Base-by-base conservation (phyloP, 2,888 invertebrate genomes). In the Argyresthia goedartella region DNA sequence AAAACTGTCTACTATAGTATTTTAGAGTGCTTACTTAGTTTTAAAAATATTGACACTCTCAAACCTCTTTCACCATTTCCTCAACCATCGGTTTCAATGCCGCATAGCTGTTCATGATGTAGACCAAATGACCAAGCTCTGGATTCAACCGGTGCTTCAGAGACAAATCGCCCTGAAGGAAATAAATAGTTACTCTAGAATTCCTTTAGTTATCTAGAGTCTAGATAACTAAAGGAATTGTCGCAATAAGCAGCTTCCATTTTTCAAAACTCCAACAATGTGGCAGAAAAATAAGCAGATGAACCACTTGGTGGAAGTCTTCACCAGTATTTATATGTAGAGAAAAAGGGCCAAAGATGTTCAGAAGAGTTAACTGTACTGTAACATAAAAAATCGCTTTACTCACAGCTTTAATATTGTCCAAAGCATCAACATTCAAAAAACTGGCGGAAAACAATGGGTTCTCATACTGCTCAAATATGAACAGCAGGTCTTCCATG, bases 401-500 rank as follows among this genome's bases (percentile, higher is more conserved):
- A 67, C 78, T 67, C 53, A 85, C 85, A 25, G 60, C 64, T 62
- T 73, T 76, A 8, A 86, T 73, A 54, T 84, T 81, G 0, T 84
- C 81, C 72, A 82, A 67, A 1, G 80, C 80, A 3, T 66, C 67
- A 61, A 78, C 62, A 53, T 84, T 81, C 1, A 84, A 53, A 4
- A 84, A 57, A 53, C 84, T 84, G 0, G 68, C 59, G 0, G 82
- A 79, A 45, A 74, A 75, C 47, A 80, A 50, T 0, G 84, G 82
- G 42, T 76, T 81, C 46, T 82, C 85, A 35, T 85, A 85, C 59
- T 84, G 84, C 45, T 85, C 85, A 52, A 85, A 85, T 25, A 86
- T 84, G 35, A 77, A 74, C 4, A 75, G 60, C 44, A 85, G 61
- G 49, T 85, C 85, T 4, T 79, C 80, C 77, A 84, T 78, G 47